Evolutionary conservation across 1,140 invertebrate genomes (phyloP), one percentile per base, ranked within the genome.

Genomic region (Thrips palmi): DNA sequence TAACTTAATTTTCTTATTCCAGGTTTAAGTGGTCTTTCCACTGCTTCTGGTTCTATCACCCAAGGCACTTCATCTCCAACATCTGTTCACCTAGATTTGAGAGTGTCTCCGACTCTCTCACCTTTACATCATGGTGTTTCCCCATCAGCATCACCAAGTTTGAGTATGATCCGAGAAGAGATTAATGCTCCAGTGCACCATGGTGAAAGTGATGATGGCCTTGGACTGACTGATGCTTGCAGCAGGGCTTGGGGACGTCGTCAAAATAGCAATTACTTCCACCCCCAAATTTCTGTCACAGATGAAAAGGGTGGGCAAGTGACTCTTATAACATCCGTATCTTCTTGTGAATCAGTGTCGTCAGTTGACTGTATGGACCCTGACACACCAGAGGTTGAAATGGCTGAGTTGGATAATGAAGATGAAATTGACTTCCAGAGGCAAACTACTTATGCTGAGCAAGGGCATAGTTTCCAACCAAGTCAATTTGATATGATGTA

Each of bases 91-190:
- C 29, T 31, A 6, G 29, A 31, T 31, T 17, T 31, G 4, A 4
- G 29, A 31, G n/a, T 31, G n/a, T 14, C 29, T 4, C 29, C 12
- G 6, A 14, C 29, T 4, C 29, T 17, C 5, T 4, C 29, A 6
- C 12, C 12, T 31, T 31, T 17, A n/a, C 29, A 31, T n/a, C n/a
- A n/a, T n/a, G n/a, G n/a, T n/a, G n/a, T n/a, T n/a, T n/a, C n/a
- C n/a, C 45, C 37, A 32, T 47, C 57, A 12, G 54, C 59, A 19
- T 52, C 61, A 48, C 68, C 74, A 36, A 72, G 77, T 45, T 59
- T 91, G 30, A 81, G 82, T 47, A 86, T 86, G 69, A 88, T 89
- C 30, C 77, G 82, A 52, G 84, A 89, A 51, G 81, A 86, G 56
- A 5, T 14, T 12, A 14, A 18, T 20, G 8, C 7, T 8, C 18